These are phyloP conservation scores for Yoshiicerus persimilis DNA, from an alignment of 1,140 invertebrate genomes.

Conservation along the genomic window DNA sequence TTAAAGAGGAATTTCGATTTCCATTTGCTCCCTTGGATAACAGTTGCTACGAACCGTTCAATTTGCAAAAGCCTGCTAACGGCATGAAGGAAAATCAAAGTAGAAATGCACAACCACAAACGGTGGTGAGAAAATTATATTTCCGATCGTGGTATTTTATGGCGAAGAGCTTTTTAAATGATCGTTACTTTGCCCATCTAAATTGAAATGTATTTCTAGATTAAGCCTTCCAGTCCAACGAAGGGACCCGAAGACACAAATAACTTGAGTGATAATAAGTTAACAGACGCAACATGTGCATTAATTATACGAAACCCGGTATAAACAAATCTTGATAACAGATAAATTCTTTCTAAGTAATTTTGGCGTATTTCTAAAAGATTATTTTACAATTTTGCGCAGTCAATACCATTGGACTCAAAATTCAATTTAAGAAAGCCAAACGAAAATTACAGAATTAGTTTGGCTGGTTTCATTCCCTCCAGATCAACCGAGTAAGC, in stretches of 20 bases:
- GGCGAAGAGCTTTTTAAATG: too few species aligned
- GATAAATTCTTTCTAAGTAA: too few species aligned
- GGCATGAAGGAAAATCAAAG: background rate
- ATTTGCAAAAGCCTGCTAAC: background rate
- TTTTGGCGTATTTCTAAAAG: too few species aligned
- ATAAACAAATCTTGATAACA: too few species aligned
- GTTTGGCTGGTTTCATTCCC: background rate
- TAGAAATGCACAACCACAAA: background rate
- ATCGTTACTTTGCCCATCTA: too few species aligned
- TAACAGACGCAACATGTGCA: background rate
- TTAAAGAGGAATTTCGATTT: background rate
- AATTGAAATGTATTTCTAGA: background rate
- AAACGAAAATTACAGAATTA: background rate
- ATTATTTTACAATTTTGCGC: too few species aligned
- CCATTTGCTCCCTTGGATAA: conserved; percentile 9
- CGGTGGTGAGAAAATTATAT: background rate
- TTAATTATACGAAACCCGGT: background rate
- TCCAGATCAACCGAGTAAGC: background rate
- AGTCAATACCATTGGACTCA: background rate
- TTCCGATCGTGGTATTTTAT: too few species aligned
- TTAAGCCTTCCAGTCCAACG: background rate
- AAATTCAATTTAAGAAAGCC: background rate
- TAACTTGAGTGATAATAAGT: background rate
- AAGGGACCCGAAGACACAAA: background rate
- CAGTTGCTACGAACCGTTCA: background rate